Evolutionary conservation across 37 sponge, comb jelly and placozoan genomes (phyloP).

Genomic region (Ianthella basta): DNA sequence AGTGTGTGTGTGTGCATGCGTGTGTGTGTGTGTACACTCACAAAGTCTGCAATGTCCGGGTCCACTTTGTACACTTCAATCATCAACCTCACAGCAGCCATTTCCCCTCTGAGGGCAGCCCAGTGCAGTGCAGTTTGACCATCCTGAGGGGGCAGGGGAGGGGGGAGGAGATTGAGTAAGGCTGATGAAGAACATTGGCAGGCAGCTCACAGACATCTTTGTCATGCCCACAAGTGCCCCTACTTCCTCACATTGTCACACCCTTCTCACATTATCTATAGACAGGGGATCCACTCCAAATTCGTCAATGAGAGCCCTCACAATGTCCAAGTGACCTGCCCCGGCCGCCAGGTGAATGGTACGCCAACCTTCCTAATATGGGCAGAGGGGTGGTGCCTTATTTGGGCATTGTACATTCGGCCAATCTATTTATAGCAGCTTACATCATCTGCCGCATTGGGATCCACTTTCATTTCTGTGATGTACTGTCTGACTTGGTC

Average conservation of each 20-base stretch:
- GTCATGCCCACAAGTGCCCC: too few relatives aligned
- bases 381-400: not conserved
- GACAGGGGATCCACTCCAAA: slow-evolving; percentile 35
- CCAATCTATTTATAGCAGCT: not conserved
- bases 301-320: slow-evolving; percentile 25
- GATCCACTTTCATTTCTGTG: slow-evolving; percentile 26
- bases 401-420: too few relatives aligned
- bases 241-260: not conserved
- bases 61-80: slow-evolving; percentile 20
- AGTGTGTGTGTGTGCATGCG: too few relatives aligned
- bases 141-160: not conserved
- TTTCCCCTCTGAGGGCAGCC: slow-evolving; percentile 29
- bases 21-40: not conserved
- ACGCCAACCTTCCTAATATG: slow-evolving; percentile 27
- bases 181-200: too few relatives aligned
- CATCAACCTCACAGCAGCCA: slow-evolving; percentile 9
- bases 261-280: not conserved
- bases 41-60: slow-evolving; percentile 13
- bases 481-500: slow-evolving; percentile 25
- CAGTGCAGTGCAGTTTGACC: slow-evolving; percentile 31
- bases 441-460: slow-evolving; percentile 23
- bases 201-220: not conserved
- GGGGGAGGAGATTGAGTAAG: not conserved
- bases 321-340: slow-evolving; percentile 18
- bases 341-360: slow-evolving; percentile 35